phyloP scores from a whole-genome alignment of 2,888 invertebrate genomes.

The Cylindroiulus punctatus region DNA sequence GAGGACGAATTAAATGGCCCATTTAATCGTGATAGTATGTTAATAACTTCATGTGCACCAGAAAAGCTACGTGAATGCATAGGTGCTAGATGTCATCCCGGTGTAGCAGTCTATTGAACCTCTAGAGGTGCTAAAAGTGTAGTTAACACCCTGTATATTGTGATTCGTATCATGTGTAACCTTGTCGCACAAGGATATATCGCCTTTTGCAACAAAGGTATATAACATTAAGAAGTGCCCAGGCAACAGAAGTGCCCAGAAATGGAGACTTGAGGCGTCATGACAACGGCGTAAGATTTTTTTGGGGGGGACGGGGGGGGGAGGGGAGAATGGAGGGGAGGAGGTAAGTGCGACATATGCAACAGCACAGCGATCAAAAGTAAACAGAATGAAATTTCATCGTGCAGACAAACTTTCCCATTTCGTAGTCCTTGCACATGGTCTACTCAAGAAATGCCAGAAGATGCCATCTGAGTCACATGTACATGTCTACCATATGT shows the following conservation, averaged over 20 bases:
- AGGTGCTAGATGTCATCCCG: too few species aligned
- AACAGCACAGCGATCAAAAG: constrained; percentile 1
- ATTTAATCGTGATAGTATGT: too few species aligned
- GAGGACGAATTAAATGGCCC: too few species aligned
- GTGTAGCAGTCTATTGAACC: too few species aligned
- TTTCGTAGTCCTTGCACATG: background rate
- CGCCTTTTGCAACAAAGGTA: background rate
- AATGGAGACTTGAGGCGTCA: background rate
- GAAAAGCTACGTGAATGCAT: too few species aligned
- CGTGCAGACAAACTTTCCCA: background rate
- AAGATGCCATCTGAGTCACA: background rate
- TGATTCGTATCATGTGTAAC: too few species aligned
- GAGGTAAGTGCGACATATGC: constrained; percentile 25
- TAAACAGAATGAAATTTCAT: constrained; percentile 38
- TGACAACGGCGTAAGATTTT: background rate
- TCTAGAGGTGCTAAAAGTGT: too few species aligned
- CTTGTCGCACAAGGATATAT: too few species aligned
- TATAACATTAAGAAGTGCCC: background rate
- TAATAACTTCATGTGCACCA: too few species aligned
- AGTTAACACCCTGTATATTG: too few species aligned
- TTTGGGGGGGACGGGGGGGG: too few species aligned
- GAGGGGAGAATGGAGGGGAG: too few species aligned
- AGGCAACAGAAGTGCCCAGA: background rate
- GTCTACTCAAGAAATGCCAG: background rate
- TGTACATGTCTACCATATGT: background rate